Percentiles rank a stretch among this genome's conserved stretches.
Evolutionary conservation across 2,888 invertebrate species (phyloP).

Genomic region (Macaria liturata): DNA sequence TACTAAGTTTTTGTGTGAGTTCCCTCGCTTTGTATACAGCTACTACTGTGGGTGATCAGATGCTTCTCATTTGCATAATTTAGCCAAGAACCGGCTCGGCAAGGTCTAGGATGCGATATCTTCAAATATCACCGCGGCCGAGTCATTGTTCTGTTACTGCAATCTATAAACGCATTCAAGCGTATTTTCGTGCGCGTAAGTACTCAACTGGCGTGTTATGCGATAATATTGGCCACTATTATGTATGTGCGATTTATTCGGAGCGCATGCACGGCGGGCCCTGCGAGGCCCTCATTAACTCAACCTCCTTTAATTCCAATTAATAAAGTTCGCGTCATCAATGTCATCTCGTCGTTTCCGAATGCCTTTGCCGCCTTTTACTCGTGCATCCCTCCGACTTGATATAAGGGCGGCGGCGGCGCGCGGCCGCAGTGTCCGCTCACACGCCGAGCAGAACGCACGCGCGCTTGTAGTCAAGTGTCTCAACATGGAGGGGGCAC

Average conservation of each 20-base stretch:
- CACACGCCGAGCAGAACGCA: slow-evolving; percentile 66
- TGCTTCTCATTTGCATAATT: slow-evolving; percentile 20
- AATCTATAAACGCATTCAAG: slow-evolving; percentile 17
- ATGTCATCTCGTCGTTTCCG: slow-evolving; percentile 72
- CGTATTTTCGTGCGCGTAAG: slow-evolving; percentile 21
- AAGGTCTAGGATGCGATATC: slow-evolving; percentile 23
- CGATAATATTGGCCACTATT: too few relatives aligned
- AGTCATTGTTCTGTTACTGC: slow-evolving; percentile 21
- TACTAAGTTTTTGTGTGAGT: slow-evolving; percentile 4
- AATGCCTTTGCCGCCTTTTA: slow-evolving; percentile 64
- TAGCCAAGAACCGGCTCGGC: slow-evolving; percentile 14
- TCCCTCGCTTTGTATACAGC: too few relatives aligned
- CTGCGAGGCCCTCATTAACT: slow-evolving; percentile 15
- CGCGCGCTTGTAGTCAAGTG: slow-evolving; percentile 42
- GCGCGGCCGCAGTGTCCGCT: slow-evolving; percentile 78
- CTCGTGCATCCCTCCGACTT: slow-evolving; percentile 74
- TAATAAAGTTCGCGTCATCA: slow-evolving; percentile 41
- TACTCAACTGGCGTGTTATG: slow-evolving; percentile 4
- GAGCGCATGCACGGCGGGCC: not conserved
- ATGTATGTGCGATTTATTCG: too few relatives aligned
- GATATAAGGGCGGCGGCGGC: slow-evolving; percentile 70
- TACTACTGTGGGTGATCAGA: slow-evolving; percentile 8
- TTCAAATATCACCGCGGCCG: slow-evolving; percentile 11
- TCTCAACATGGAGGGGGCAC: slow-evolving; percentile 70
- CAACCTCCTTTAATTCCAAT: slow-evolving; percentile 21